Evolutionary conservation across 2,113 vertebrate species (phyloP).

Genomic region (Caranx melampygus): DNA sequence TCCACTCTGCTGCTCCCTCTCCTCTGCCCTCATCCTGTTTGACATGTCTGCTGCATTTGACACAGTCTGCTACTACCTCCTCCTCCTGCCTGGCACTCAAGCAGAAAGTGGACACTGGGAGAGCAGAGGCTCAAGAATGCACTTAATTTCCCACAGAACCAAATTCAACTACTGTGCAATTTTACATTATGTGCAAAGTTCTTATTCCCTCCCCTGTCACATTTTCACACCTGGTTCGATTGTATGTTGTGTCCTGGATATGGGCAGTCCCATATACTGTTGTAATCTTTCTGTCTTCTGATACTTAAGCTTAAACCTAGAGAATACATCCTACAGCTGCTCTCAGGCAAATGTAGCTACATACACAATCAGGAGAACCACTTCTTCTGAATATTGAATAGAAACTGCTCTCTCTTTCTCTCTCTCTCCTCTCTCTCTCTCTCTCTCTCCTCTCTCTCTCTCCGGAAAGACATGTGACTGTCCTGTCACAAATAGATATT

Average conservation of each 20-base stretch:
- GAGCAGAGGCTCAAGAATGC: not conserved
- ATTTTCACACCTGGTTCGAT: not conserved
- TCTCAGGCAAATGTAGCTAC: no score
- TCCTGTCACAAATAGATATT: no score
- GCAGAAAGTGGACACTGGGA: conserved; percentile 12
- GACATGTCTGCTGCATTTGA: conserved; percentile 49
- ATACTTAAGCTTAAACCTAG: not conserved
- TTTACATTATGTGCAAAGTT: not conserved
- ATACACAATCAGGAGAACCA: no score
- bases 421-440: no score
- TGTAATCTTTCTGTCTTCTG: not conserved
- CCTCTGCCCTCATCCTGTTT: conserved; percentile 37
- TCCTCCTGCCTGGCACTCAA: conserved; percentile 12
- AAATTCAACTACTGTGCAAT: not conserved
- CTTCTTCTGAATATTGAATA: no score
- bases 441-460: no score
- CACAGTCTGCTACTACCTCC: conserved; percentile 21
- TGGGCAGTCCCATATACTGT: not conserved
- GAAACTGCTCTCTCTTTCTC: no score
- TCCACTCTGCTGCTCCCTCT: conserved; percentile 12
- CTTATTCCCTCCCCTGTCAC: not conserved
- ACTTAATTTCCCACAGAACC: conserved; percentile 3
- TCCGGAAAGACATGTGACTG: no score
- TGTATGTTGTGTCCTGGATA: not conserved
- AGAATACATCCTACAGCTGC: no score